phyloP scores from a whole-genome alignment of 2,888 invertebrate genomes.

The Noctua janthe region DNA sequence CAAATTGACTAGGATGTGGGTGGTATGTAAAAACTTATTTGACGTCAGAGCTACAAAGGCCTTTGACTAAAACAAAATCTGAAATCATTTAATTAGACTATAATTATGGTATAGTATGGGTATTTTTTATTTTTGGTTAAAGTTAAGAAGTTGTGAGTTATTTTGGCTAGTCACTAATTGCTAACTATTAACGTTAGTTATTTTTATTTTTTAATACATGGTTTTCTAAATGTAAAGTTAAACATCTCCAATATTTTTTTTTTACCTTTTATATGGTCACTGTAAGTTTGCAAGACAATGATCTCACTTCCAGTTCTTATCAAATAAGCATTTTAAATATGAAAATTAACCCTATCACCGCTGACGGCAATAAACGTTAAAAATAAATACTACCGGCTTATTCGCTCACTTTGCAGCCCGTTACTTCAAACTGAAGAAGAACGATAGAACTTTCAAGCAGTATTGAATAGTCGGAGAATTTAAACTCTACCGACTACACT shows the following conservation, averaged over 20 bases:
- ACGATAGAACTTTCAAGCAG: constrained; percentile 65
- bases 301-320: neutral
- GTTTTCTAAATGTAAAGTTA: neutral
- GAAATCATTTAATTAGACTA: neutral
- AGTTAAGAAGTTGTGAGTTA: neutral
- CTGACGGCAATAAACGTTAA: neutral
- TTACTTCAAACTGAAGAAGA: constrained; percentile 54
- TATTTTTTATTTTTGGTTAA: neutral
- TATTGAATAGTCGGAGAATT: constrained; percentile 58
- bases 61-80: neutral
- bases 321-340: neutral
- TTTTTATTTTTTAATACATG: neutral
- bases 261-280: neutral
- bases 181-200: neutral
- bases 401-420: constrained; percentile 45
- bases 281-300: neutral
- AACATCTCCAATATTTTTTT: no score
- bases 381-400: constrained; percentile 11
- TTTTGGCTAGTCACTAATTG: neutral
- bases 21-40: neutral
- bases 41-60: neutral
- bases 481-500: constrained; percentile 40
- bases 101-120: no score
- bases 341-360: neutral
- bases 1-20: neutral